These are phyloP conservation scores for Lerema accius DNA, from an alignment of 1,140 invertebrate genomes.

Conservation along the genomic window DNA sequence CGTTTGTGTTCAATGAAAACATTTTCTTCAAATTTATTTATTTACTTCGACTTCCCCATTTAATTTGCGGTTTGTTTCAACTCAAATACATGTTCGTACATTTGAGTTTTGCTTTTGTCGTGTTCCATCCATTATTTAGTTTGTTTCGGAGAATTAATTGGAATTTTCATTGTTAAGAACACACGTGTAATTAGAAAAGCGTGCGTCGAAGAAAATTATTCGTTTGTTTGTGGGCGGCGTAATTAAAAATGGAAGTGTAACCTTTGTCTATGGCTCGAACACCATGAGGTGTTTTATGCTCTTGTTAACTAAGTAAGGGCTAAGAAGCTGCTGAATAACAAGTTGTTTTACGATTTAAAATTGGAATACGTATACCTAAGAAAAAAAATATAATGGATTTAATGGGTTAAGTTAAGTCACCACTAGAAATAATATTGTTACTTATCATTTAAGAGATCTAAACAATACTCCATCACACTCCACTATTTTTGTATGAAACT, in stretches of 20 bases:
- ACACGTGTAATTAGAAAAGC: constrained; percentile 77
- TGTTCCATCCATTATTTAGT: constrained; percentile 65
- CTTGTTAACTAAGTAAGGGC: neutral
- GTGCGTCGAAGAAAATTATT: constrained; percentile 62
- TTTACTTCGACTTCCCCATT: constrained; percentile 34
- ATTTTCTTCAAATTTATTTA: constrained; percentile 36
- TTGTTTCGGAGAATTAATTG: constrained; percentile 73
- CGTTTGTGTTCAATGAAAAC: constrained; percentile 30
- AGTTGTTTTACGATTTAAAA: no score
- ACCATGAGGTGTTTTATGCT: constrained; percentile 6
- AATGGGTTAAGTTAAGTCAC: no score
- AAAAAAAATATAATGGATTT: no score
- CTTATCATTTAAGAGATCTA: no score
- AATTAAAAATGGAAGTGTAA: constrained; percentile 54
- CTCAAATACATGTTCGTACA: constrained; percentile 53
- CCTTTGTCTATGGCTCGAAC: constrained; percentile 41
- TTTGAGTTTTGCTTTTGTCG: constrained; percentile 56
- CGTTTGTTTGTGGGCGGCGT: constrained; percentile 49
- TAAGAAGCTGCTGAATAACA: no score
- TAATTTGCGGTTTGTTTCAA: constrained; percentile 48
- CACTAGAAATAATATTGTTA: no score
- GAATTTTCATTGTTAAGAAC: constrained; percentile 76
- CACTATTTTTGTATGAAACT: no score
- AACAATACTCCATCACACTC: no score
- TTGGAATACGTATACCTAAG: no score